Conservation (phyloP, 2,113 vertebrate species). For the Hydrochoerus hydrochaeris region DNA sequence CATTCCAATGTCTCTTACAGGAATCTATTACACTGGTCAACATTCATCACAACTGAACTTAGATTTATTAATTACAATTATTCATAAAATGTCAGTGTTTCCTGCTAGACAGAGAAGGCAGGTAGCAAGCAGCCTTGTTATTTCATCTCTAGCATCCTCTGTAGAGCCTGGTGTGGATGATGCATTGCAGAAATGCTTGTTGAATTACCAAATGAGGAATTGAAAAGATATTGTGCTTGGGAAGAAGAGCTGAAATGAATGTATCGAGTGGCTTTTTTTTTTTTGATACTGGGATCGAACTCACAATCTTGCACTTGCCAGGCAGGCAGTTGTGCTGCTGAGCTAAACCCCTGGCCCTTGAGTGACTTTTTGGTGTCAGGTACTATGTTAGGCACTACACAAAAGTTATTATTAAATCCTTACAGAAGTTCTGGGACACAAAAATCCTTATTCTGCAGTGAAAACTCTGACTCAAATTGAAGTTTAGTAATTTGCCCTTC, state of each 20-base stretch:
- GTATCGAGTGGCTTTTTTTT: too few relatives aligned
- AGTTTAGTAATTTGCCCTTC: constrained; percentile 16
- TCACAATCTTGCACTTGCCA: too few relatives aligned
- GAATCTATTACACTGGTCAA: background rate
- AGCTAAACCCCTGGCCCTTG: too few relatives aligned
- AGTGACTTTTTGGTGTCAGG: background rate
- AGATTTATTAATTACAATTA: background rate
- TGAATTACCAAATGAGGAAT: background rate
- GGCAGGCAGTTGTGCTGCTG: too few relatives aligned
- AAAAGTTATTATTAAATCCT: background rate
- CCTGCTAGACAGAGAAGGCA: background rate
- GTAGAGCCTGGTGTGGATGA: background rate
- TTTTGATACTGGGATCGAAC: too few relatives aligned
- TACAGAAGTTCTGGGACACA: background rate
- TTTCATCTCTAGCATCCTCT: background rate
- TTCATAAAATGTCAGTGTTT: background rate
- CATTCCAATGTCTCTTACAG: background rate
- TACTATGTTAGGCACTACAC: background rate
- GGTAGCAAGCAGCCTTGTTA: background rate
- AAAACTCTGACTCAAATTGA: background rate
- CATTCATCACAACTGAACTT: background rate
- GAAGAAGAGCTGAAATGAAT: background rate
- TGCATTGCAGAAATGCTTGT: background rate
- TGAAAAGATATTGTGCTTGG: background rate
- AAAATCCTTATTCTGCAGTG: background rate